Percentiles rank a stretch among this genome's conserved stretches.
Evolutionary conservation across 35 echinoderm and acorn worm genomes (phyloP).

Genomic region (Lytechinus pictus): DNA sequence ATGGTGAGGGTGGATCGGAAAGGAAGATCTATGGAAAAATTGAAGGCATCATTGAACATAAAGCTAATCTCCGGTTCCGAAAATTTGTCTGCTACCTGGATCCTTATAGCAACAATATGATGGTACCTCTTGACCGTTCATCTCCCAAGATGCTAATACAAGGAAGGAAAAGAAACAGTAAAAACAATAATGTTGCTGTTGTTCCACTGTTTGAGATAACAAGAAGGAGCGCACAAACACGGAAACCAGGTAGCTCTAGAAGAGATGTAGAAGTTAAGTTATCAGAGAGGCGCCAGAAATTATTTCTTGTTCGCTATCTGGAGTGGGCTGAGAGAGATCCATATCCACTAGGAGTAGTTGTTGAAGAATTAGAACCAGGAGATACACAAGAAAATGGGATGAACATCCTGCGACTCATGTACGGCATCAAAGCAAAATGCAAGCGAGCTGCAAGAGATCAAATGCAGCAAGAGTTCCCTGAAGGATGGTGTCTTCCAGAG

Average conservation of each 20-base stretch:
- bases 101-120: conserved; percentile 72
- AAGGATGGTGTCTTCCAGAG: conserved; percentile 80
- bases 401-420: conserved; percentile 75
- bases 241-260: conserved; percentile 34
- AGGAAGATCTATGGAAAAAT: conserved; percentile 82
- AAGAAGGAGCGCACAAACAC: conserved; percentile 19
- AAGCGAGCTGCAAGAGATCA: conserved; percentile 50
- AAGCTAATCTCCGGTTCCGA: conserved; percentile 63
- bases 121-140: conserved; percentile 85
- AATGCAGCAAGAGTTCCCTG: conserved; percentile 56
- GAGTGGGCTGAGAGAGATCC: conserved; percentile 64
- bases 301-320: conserved; percentile 90
- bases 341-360: conserved; percentile 85
- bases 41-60: conserved; percentile 68
- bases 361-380: conserved; percentile 74
- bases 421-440: conserved; percentile 76
- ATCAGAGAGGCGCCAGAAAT: conserved; percentile 65
- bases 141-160: conserved; percentile 82
- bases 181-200: conserved; percentile 9
- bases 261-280: conserved; percentile 57
- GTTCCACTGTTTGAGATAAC: conserved; percentile 52
- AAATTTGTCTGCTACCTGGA: conserved; percentile 93
- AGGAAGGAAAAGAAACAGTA: neutral
- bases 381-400: conserved; percentile 66
- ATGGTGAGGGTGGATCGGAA: neutral